phyloP scores from a whole-genome alignment of 2,888 invertebrate species.

The Leucania comma region DNA sequence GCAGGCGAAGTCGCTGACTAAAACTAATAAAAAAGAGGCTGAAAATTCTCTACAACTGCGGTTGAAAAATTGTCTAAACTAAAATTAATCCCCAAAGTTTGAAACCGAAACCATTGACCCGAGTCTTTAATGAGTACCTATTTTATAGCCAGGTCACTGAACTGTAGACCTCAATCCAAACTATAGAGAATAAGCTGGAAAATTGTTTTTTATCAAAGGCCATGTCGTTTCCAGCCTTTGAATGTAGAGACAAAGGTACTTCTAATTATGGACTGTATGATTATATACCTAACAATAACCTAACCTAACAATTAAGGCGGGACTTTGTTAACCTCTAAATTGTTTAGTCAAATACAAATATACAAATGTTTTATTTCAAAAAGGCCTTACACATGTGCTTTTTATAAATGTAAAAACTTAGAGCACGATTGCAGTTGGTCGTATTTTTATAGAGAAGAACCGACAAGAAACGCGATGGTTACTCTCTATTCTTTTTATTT shows the following conservation, averaged over 20 bases:
- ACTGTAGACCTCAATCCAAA: conserved; percentile 5
- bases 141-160: conserved; percentile 23
- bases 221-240: background rate
- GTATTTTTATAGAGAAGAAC: no score
- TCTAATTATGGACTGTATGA: background rate
- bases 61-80: conserved; percentile 9
- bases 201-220: conserved; percentile 3
- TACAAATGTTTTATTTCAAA: no score
- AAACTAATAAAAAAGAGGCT: background rate
- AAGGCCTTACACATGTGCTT: no score
- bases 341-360: no score
- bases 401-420: no score
- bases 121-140: conserved; percentile 14
- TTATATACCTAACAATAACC: no score
- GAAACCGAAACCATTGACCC: conserved; percentile 3
- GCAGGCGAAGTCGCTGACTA: no score
- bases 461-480: no score
- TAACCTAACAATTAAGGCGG: conserved; percentile 23
- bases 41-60: background rate
- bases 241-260: background rate
- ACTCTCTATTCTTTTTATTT: no score
- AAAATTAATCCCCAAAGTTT: conserved; percentile 19
- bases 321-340: conserved; percentile 15
- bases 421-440: no score
- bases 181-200: background rate